Conservation (phyloP, 2,113 vertebrate species). For the Mustela nigripes region DNA sequence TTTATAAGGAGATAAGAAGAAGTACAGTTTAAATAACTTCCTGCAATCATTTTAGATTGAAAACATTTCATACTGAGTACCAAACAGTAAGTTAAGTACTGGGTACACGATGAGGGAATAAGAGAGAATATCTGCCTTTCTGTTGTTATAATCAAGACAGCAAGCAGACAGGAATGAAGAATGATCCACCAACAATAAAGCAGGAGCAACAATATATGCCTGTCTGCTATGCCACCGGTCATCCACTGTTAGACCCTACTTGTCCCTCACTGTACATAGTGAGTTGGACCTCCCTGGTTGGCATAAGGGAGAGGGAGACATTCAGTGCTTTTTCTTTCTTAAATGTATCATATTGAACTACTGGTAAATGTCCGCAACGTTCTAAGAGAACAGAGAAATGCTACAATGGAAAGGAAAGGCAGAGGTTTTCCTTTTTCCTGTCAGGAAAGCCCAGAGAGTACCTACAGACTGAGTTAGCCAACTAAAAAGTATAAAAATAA, state of each 20-base stretch:
- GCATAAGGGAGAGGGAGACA: neutral
- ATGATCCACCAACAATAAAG: neutral
- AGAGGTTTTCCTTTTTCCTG: neutral
- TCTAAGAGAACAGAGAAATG: neutral
- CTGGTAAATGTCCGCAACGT: neutral
- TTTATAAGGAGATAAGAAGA: neutral
- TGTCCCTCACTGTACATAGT: rapidly evolving
- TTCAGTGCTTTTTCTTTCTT: conserved; percentile 37
- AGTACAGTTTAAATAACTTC: neutral
- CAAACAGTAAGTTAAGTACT: neutral
- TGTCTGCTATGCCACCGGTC: neutral
- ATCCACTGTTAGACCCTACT: rapidly evolving
- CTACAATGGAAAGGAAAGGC: conserved; percentile 17
- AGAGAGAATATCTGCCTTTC: neutral
- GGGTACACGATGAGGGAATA: neutral
- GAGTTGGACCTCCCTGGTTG: neutral
- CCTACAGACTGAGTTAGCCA: neutral
- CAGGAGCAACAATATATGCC: neutral
- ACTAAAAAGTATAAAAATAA: conserved; percentile 50
- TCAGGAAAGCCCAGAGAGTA: neutral
- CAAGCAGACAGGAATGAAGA: neutral
- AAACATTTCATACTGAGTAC: neutral
- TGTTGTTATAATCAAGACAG: neutral
- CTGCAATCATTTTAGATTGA: neutral
- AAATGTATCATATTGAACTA: neutral